Percentiles rank a stretch among this genome's conserved stretches.
Conservation (phyloP, 2,113 vertebrate species). For the Morphnarchus princeps region DNA sequence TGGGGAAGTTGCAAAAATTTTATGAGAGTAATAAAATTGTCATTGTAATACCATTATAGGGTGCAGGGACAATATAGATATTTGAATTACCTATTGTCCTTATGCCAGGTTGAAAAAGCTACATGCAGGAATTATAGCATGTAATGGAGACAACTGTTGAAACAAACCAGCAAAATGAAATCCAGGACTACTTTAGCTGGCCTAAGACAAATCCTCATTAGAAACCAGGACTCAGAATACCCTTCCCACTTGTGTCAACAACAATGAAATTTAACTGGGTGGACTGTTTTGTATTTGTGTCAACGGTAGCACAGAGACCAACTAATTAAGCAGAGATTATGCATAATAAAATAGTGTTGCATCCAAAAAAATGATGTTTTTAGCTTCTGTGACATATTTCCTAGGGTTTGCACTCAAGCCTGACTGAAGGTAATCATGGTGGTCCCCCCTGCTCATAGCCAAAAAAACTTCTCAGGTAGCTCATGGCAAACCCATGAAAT, state of each 20-base stretch:
- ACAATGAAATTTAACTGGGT: not conserved
- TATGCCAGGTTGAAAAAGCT: slow-evolving; percentile 52
- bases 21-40: slow-evolving; percentile 88
- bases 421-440: not conserved
- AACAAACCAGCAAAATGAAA: slow-evolving; percentile 40
- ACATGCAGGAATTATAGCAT: slow-evolving; percentile 34
- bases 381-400: slow-evolving; percentile 24
- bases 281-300: slow-evolving; percentile 18
- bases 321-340: slow-evolving; percentile 45
- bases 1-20: slow-evolving; percentile 87
- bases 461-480: not conserved
- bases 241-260: slow-evolving; percentile 26
- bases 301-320: slow-evolving; percentile 10
- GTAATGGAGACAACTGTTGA: slow-evolving; percentile 60
- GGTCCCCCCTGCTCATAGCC: not conserved
- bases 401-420: not conserved
- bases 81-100: slow-evolving; percentile 53
- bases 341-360: not conserved
- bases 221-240: not conserved
- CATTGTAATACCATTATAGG: slow-evolving; percentile 74
- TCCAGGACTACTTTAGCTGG: not conserved
- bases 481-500: slow-evolving; percentile 14
- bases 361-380: slow-evolving; percentile 26
- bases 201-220: slow-evolving; percentile 33
- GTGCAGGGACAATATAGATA: slow-evolving; percentile 67